A percentile compares a stretch with the other conserved stretches of the same genome.
Evolutionary conservation across 1,140 invertebrate species (phyloP).

Genomic region (Caerostris darwini): DNA sequence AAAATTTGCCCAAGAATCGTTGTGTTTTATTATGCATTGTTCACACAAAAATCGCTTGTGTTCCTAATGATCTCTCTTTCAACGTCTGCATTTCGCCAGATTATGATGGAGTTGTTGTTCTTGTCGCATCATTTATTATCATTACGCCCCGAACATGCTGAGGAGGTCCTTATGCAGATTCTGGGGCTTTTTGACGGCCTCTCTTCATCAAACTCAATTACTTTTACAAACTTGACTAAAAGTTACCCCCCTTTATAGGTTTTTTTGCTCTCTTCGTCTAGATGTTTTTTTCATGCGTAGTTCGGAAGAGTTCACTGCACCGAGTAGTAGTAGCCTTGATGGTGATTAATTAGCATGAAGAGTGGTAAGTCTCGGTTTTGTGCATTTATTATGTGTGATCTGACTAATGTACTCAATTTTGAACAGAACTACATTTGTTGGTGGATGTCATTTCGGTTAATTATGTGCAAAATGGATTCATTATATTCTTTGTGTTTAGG

Average conservation of each 20-base stretch:
- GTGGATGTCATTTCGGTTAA: too few species aligned
- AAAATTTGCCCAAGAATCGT: constrained; percentile 17
- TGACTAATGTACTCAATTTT: background rate
- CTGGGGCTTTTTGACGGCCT: background rate
- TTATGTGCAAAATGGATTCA: too few species aligned
- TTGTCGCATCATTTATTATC: constrained; percentile 47
- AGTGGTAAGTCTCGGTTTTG: background rate
- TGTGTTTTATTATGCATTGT: constrained; percentile 55
- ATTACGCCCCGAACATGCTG: constrained; percentile 1
- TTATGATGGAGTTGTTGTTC: constrained; percentile 45
- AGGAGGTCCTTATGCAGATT: background rate
- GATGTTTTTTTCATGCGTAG: background rate
- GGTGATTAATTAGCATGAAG: background rate
- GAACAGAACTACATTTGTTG: too few species aligned
- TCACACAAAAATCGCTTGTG: constrained; percentile 35
- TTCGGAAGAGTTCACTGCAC: background rate
- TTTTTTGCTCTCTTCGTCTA: background rate
- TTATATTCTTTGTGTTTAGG: too few species aligned
- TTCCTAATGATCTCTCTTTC: constrained; percentile 47
- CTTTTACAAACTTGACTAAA: constrained; percentile 6
- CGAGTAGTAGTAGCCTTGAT: background rate
- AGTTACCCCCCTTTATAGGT: background rate
- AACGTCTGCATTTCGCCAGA: constrained; percentile 30
- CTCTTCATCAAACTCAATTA: constrained; percentile 41
- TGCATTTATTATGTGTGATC: background rate